Conservation (phyloP, 2,797 vertebrate genomes). For the Catamblyrhynchus diadema region DNA sequence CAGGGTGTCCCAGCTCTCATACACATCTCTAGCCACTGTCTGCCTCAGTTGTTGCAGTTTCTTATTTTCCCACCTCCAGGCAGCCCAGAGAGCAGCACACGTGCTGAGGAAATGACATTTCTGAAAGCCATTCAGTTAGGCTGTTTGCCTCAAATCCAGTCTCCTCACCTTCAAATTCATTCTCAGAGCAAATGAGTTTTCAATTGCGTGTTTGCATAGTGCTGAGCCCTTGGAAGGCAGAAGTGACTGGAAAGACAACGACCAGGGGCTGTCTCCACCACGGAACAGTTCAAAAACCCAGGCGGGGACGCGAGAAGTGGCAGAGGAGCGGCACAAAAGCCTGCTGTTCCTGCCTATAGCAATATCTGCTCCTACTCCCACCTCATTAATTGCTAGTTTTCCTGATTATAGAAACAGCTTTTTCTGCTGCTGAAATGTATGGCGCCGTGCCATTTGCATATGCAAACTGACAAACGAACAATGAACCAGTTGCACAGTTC, state of each 20-base stretch:
- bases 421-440: constrained; percentile 40
- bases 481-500: constrained; percentile 56
- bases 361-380: constrained; percentile 39
- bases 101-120: background rate
- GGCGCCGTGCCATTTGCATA: constrained; percentile 23
- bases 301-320: background rate
- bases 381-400: constrained; percentile 67
- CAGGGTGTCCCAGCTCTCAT: background rate
- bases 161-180: background rate
- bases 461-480: constrained; percentile 41
- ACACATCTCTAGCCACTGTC: background rate
- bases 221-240: background rate
- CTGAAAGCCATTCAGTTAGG: background rate
- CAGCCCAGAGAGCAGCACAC: background rate
- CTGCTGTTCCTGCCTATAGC: constrained; percentile 25
- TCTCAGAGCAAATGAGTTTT: background rate
- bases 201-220: background rate
- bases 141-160: background rate
- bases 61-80: background rate
- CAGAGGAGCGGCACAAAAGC: background rate
- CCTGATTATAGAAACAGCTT: constrained; percentile 63
- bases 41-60: background rate
- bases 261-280: background rate
- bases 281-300: background rate
- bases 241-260: background rate